Conservation (phyloP, 2,888 invertebrate genomes). For the Caenorhabditis panamensis region DNA sequence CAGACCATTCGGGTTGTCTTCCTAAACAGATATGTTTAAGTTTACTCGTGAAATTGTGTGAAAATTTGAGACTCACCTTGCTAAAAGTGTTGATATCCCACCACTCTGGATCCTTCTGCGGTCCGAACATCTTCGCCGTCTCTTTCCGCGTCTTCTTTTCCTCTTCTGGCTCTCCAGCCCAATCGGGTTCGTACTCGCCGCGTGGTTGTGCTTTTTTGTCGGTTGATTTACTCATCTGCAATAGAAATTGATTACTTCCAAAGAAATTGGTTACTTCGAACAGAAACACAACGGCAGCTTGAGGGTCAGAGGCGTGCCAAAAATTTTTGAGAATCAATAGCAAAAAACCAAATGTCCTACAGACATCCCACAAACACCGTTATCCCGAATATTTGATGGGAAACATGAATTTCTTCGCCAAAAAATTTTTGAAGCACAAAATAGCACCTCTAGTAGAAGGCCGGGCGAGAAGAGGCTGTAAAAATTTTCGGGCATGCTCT, state of each 20-base stretch:
- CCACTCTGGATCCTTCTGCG: constrained; percentile 81
- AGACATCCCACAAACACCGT: too few species aligned
- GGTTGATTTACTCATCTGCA: constrained; percentile 44
- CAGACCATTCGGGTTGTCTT: constrained; percentile 89
- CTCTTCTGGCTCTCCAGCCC: constrained; percentile 63
- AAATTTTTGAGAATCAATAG: too few species aligned
- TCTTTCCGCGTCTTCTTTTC: constrained; percentile 60
- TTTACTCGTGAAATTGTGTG: neutral
- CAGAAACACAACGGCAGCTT: neutral
- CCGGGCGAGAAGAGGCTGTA: too few species aligned
- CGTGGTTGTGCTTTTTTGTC: constrained; percentile 42
- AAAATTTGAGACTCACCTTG: constrained; percentile 82
- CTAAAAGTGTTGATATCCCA: constrained; percentile 86
- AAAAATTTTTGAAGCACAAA: too few species aligned
- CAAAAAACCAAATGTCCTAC: too few species aligned
- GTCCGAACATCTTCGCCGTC: constrained; percentile 67
- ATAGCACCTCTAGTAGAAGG: too few species aligned
- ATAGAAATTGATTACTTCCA: constrained; percentile 15
- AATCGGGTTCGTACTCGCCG: constrained; percentile 63
- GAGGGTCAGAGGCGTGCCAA: too few species aligned
- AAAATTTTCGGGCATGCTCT: too few species aligned
- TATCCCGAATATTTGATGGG: too few species aligned
- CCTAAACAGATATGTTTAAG: constrained; percentile 60
- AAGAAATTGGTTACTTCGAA: neutral
- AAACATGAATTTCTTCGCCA: too few species aligned